Evolutionary conservation across 2,888 invertebrate genomes (phyloP).

Genomic region (Apantesis nais): DNA sequence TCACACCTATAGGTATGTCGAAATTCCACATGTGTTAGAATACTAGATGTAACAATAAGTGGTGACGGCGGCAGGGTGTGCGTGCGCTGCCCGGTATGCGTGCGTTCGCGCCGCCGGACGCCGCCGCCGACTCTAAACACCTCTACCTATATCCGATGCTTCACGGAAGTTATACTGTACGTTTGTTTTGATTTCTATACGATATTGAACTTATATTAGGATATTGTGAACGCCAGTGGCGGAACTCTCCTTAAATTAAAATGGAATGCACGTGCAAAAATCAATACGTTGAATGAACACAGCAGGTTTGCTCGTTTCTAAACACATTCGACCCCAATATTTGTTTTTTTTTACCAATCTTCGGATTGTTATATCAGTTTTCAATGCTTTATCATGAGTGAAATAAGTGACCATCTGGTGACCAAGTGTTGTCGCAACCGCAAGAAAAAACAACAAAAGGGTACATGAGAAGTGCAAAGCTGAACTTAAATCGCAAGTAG

Average conservation of each 20-base stretch:
- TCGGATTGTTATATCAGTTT: conserved; percentile 54
- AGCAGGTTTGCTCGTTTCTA: conserved; percentile 7
- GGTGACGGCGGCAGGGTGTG: conserved; percentile 52
- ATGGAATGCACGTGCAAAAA: conserved; percentile 18
- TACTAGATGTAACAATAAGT: conserved; percentile 65
- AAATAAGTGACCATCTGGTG: conserved; percentile 78
- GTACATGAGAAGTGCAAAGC: conserved; percentile 30
- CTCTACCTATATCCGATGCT: conserved; percentile 30
- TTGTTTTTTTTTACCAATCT: conserved; percentile 49
- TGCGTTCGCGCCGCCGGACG: conserved; percentile 26
- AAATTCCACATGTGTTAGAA: conserved; percentile 65
- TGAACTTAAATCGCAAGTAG: background rate
- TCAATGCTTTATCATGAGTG: conserved; percentile 55
- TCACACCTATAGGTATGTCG: conserved; percentile 78
- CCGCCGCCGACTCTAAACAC: conserved; percentile 21
- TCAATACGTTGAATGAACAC: conserved; percentile 13
- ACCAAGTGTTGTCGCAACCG: conserved; percentile 65
- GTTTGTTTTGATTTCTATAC: conserved; percentile 50
- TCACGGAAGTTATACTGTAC: conserved; percentile 49
- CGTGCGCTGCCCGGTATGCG: conserved; percentile 33
- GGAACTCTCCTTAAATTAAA: conserved; percentile 9
- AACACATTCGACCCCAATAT: conserved; percentile 17
- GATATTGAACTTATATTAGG: background rate
- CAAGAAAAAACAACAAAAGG: conserved; percentile 51
- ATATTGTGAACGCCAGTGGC: conserved; percentile 8